A percentile compares a stretch with the other conserved stretches of the same genome.
Conservation (phyloP, 2,113 vertebrate genomes). For the Indicator maculatus region DNA sequence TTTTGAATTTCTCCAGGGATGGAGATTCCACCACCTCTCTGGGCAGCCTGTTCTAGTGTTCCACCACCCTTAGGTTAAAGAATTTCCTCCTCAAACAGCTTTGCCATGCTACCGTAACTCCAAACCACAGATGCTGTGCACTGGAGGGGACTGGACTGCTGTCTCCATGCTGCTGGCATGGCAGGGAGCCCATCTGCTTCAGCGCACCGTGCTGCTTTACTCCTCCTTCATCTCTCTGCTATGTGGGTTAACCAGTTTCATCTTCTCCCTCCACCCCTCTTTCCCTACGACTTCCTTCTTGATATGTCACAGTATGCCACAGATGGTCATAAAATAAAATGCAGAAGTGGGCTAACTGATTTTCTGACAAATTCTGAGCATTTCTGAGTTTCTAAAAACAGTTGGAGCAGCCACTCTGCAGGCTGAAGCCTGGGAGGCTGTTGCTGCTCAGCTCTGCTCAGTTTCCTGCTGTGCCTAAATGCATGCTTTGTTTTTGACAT, state of each 20-base stretch:
- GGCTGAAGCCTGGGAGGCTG: not conserved
- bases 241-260: not conserved
- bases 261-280: accelerated
- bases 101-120: accelerated
- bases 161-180: not conserved
- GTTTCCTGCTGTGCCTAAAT: not conserved
- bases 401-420: not conserved
- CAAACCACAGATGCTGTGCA: not conserved
- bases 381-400: not conserved
- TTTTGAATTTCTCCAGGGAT: too few relatives aligned
- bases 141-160: not conserved
- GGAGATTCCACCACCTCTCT: too few relatives aligned
- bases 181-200: not conserved
- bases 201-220: not conserved
- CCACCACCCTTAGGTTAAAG: too few relatives aligned
- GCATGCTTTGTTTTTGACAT: not conserved
- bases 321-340: not conserved
- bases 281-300: not conserved
- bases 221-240: not conserved
- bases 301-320: not conserved
- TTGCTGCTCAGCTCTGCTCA: not conserved
- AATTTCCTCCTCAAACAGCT: too few relatives aligned
- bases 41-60: too few relatives aligned
- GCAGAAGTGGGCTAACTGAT: not conserved
- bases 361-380: not conserved